Evolutionary conservation across 2,113 vertebrate species (phyloP).

Genomic region (Tyrannus savana): DNA sequence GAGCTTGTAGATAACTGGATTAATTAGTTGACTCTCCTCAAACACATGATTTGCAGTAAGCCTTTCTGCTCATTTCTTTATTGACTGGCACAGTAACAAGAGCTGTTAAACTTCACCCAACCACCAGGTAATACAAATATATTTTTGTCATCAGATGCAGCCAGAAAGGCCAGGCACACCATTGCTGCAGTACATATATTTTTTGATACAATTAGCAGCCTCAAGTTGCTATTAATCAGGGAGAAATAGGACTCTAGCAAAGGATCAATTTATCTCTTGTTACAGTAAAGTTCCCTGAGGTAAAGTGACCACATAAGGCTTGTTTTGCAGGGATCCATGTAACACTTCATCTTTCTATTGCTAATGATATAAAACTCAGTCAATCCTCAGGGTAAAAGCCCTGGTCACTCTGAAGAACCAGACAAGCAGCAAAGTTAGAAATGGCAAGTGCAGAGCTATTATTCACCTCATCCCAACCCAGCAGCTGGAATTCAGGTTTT

Average conservation of each 20-base stretch:
- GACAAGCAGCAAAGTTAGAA: not conserved
- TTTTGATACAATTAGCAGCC: not conserved
- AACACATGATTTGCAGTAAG: not conserved
- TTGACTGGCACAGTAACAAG: not conserved
- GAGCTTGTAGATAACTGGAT: not conserved
- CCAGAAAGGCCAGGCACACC: not conserved
- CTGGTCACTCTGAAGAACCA: not conserved
- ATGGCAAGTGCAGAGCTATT: not conserved
- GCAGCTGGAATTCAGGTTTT: not conserved
- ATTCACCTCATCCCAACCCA: not conserved
- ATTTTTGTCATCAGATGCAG: not conserved
- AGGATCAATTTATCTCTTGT: not conserved
- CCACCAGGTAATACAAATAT: not conserved
- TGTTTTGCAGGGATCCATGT: not conserved
- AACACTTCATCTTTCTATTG: not conserved
- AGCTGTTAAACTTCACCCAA: not conserved
- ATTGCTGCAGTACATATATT: not conserved
- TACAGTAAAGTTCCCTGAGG: not conserved
- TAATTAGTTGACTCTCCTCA: not conserved
- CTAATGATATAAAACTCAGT: not conserved
- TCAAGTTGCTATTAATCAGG: not conserved
- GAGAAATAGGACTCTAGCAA: not conserved
- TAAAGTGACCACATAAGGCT: not conserved
- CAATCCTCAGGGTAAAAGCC: not conserved
- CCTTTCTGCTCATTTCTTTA: slow-evolving; percentile 4